These are phyloP conservation scores for Brachyhypopomus gauderio DNA, from an alignment of 2,113 vertebrate species.

Conservation along the genomic window DNA sequence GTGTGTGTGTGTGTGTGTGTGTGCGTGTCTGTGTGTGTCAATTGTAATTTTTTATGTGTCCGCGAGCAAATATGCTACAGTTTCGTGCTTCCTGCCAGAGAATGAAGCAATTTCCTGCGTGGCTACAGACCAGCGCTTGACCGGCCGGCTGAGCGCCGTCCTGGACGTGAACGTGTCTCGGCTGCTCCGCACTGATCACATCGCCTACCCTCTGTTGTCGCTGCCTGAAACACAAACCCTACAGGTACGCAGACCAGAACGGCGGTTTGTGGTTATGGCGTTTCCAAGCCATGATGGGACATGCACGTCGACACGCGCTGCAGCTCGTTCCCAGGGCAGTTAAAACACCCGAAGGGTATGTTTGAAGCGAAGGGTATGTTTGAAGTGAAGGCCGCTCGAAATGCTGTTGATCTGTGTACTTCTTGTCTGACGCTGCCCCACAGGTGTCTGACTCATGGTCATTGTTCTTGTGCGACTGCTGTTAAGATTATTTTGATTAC, in stretches of 20 bases:
- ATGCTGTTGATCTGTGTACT: not conserved
- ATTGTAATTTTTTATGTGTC: constrained; percentile 37
- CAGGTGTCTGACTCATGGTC: constrained; percentile 2
- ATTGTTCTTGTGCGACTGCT: constrained; percentile 14
- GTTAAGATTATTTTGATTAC: constrained; percentile 11
- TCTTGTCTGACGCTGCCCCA: not conserved
- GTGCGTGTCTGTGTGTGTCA: constrained; percentile 33
- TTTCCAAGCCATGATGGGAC: not conserved
- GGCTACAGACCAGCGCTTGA: not conserved
- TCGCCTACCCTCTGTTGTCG: not conserved
- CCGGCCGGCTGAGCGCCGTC: too few relatives aligned
- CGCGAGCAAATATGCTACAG: constrained; percentile 31
- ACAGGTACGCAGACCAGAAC: constrained; percentile 5
- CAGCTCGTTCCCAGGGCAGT: not conserved
- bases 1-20: constrained; percentile 26
- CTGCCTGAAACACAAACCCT: constrained; percentile 27
- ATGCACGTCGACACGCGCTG: not conserved
- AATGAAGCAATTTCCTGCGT: constrained; percentile 52
- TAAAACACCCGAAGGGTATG: not conserved
- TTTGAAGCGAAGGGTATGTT: too few relatives aligned
- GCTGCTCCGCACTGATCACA: not conserved
- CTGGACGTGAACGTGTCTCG: constrained; percentile 7
- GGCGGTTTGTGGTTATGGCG: constrained; percentile 4
- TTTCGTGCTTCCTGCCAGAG: constrained; percentile 43
- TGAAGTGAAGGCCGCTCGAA: not conserved